A percentile compares a stretch with the other conserved stretches of the same genome.
phyloP scores from a whole-genome alignment of 1,140 invertebrate species.

The Myzus persicae region DNA sequence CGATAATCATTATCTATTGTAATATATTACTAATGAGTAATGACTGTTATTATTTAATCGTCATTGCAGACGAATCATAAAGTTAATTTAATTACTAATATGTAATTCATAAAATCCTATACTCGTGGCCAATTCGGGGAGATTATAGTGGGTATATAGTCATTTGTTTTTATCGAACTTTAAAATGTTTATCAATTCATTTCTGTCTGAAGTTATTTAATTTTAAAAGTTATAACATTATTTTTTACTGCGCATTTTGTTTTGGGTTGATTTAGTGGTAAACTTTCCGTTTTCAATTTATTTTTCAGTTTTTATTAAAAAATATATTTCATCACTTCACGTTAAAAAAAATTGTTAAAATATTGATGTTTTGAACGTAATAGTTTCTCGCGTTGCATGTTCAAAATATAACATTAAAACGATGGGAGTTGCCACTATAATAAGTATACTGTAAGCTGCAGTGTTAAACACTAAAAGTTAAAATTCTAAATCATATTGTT shows the following conservation, averaged over 20 bases:
- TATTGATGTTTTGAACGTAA: slow-evolving; percentile 37
- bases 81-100: slow-evolving; percentile 5
- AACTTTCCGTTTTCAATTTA: neutral
- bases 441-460: neutral
- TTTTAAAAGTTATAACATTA: neutral
- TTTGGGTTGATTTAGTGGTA: neutral
- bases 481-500: neutral
- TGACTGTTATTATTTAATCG: neutral
- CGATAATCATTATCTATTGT: slow-evolving; percentile 1
- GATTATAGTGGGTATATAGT: neutral
- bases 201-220: neutral
- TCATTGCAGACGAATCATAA: neutral
- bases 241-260: neutral
- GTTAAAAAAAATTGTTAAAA: neutral
- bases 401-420: slow-evolving; percentile 32
- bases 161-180: neutral
- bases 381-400: slow-evolving; percentile 7
- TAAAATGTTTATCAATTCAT: neutral
- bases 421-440: neutral
- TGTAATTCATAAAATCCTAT: neutral
- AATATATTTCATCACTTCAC: neutral
- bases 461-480: neutral
- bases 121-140: neutral
- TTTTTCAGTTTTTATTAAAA: neutral
- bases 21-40: neutral